Conservation (phyloP, 2,888 invertebrate genomes). For the Antheraea assamensis region DNA sequence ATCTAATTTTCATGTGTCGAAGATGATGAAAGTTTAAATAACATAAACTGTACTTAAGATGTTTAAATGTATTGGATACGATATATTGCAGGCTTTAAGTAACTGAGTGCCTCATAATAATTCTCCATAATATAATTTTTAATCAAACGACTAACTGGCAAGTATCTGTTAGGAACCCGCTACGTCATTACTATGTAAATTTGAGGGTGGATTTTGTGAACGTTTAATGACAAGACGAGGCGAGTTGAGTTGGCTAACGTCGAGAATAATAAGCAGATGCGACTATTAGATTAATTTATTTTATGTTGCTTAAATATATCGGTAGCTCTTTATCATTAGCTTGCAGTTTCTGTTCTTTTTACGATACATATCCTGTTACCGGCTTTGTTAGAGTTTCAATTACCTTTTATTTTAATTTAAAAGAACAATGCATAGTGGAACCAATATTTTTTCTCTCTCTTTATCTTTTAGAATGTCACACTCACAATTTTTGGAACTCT, state of each 20-base stretch:
- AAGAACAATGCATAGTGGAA: too few species aligned
- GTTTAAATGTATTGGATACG: not conserved
- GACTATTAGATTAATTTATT: not conserved
- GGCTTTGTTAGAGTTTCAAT: too few species aligned
- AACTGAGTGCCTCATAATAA: not conserved
- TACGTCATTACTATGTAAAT: slow-evolving; percentile 22
- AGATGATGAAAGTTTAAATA: not conserved
- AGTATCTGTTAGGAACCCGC: slow-evolving; percentile 15
- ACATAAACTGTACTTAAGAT: not conserved
- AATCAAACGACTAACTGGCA: slow-evolving; percentile 7
- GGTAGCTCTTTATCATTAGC: not conserved
- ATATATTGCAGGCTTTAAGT: not conserved
- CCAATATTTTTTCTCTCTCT: too few species aligned
- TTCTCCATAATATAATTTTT: not conserved
- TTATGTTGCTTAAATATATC: slow-evolving; percentile 3
- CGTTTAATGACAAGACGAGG: slow-evolving; percentile 21
- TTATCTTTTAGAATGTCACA: too few species aligned
- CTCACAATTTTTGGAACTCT: too few species aligned
- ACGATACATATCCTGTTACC: too few species aligned
- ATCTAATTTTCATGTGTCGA: not conserved
- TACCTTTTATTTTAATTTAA: too few species aligned
- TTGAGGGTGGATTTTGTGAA: slow-evolving; percentile 22
- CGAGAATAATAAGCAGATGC: slow-evolving; percentile 11
- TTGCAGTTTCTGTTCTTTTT: not conserved
- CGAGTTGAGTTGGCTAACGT: slow-evolving; percentile 7